phyloP scores from a whole-genome alignment of 2,888 invertebrate genomes.

The Sarcophaga rosellei region DNA sequence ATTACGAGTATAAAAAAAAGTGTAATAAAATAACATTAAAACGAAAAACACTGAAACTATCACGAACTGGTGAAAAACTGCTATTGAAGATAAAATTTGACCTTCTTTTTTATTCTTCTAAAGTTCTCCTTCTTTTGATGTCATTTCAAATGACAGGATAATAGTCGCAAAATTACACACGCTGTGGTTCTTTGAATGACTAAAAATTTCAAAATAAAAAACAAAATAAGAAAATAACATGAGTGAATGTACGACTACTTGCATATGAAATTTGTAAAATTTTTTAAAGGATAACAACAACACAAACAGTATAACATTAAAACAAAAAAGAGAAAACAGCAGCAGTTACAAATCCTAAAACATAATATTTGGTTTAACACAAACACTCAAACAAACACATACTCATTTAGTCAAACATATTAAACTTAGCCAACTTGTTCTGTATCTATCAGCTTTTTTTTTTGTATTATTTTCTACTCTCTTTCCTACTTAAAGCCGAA shows the following conservation, averaged over 20 bases:
- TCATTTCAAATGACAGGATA: slow-evolving; percentile 56
- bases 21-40: slow-evolving; percentile 38
- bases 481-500: neutral
- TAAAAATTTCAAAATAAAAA: neutral
- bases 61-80: neutral
- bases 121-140: slow-evolving; percentile 50
- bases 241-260: neutral
- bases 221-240: neutral
- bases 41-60: neutral
- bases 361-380: slow-evolving; percentile 37
- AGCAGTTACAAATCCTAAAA: slow-evolving; percentile 23
- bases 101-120: slow-evolving; percentile 42
- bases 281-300: too few species aligned
- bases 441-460: neutral
- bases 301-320: slow-evolving; percentile 11
- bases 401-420: slow-evolving; percentile 5
- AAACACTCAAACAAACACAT: neutral
- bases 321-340: slow-evolving; percentile 22
- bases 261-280: neutral
- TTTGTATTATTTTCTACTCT: neutral
- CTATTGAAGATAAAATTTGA: slow-evolving; percentile 57
- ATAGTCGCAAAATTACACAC: slow-evolving; percentile 54
- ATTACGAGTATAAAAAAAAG: neutral
- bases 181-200: slow-evolving; percentile 36
- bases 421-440: slow-evolving; percentile 18